These are phyloP conservation scores for Papilio glaucus DNA, from an alignment of 1,140 invertebrate species.

Conservation along the genomic window DNA sequence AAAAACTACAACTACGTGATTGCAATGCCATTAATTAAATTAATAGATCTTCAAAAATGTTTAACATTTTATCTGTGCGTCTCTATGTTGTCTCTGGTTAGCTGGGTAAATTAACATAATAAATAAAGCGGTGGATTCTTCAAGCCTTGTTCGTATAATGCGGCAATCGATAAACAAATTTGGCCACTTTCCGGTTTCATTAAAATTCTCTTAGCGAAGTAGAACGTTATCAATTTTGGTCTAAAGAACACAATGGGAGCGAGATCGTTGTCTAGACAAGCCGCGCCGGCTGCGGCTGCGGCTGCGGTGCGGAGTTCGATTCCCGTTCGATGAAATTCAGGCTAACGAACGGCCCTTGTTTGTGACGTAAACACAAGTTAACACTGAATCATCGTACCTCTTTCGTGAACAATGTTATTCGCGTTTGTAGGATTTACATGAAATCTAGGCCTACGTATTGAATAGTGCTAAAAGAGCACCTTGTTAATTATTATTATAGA, in stretches of 20 bases:
- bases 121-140: conserved; percentile 16
- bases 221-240: conserved; percentile 61
- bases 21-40: conserved; percentile 47
- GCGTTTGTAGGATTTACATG: neutral
- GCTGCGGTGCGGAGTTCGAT: conserved; percentile 54
- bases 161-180: conserved; percentile 35
- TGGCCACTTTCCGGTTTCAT: conserved; percentile 50
- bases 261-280: conserved; percentile 65
- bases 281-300: conserved; percentile 51
- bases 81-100: conserved; percentile 31
- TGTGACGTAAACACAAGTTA: conserved; percentile 32
- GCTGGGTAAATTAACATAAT: conserved; percentile 24
- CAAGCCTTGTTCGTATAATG: conserved; percentile 13
- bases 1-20: conserved; percentile 33
- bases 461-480: neutral
- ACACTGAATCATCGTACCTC: conserved; percentile 10
- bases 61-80: conserved; percentile 45
- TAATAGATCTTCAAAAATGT: conserved; percentile 49
- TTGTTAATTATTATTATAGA: neutral
- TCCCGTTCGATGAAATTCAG: conserved; percentile 66
- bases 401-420: conserved; percentile 5
- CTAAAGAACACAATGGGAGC: conserved; percentile 68
- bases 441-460: neutral
- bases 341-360: conserved; percentile 56
- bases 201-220: conserved; percentile 64